Conservation (phyloP, 2,888 invertebrate species). For the Yponomeuta sedellus region DNA sequence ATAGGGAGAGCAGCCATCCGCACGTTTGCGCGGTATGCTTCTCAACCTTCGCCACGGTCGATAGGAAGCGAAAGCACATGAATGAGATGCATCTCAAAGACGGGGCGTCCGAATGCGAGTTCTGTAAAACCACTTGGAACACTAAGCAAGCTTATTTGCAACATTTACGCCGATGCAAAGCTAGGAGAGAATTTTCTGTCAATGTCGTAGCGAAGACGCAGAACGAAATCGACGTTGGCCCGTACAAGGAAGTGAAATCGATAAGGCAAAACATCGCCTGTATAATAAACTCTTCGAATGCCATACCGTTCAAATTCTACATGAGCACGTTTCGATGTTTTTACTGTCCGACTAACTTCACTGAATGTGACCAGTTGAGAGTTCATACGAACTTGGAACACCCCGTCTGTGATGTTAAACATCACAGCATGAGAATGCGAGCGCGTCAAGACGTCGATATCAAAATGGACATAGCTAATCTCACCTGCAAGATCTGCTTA, state of each 20-base stretch:
- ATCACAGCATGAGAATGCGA: constrained; percentile 46
- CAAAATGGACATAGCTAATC: constrained; percentile 48
- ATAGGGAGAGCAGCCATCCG: constrained; percentile 42
- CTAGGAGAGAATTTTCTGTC: neutral
- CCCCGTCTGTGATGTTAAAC: constrained; percentile 46
- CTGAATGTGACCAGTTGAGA: constrained; percentile 44
- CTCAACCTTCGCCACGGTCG: constrained; percentile 40
- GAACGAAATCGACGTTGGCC: neutral
- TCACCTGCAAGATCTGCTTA: constrained; percentile 49
- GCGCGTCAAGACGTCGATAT: constrained; percentile 48
- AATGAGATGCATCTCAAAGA: constrained; percentile 41
- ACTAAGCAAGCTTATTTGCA: constrained; percentile 49
- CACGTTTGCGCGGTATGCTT: constrained; percentile 56
- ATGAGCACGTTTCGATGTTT: constrained; percentile 57
- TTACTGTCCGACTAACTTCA: constrained; percentile 55
- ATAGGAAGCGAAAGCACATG: constrained; percentile 47
- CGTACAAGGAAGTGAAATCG: constrained; percentile 27
- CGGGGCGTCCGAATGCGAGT: constrained; percentile 41
- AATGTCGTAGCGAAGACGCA: neutral
- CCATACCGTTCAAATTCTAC: constrained; percentile 39
- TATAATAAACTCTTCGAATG: constrained; percentile 38
- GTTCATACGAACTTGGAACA: constrained; percentile 48
- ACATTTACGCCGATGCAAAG: constrained; percentile 45
- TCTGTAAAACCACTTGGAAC: constrained; percentile 42
- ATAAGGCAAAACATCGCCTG: constrained; percentile 45